Evolutionary conservation across 2,797 vertebrate genomes (phyloP), one percentile per base, ranked within the genome.

Genomic region (Acanthurus lineatus): DNA sequence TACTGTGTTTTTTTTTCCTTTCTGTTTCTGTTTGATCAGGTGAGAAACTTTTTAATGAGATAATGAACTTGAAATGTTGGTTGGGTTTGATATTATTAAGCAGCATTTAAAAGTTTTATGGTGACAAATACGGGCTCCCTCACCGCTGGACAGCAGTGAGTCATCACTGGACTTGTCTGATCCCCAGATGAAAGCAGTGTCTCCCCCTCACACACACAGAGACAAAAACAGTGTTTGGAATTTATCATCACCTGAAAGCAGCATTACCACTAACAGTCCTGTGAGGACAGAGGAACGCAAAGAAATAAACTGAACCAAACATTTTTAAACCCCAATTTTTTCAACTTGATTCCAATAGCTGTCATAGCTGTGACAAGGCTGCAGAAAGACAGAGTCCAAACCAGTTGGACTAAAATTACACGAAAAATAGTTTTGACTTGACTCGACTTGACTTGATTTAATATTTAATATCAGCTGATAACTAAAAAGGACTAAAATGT

Each of bases 111-210:
- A 44, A 40, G 53, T 57, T 35, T 49, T 15, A 32, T 44, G 20
- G 22, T 19, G 6, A 65, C 40, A 69, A 77, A 57, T 47, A 38
- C 8, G 40, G 28, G 20, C 22, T 63, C 17, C 63, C 44, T 62
- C 3, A 16, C 25, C 16, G 28, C 0, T 38, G 19, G 22, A 60
- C 5, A 42, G 17, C 35, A 28, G 42, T 40, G 52, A 57, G 28
- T 48, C 16, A 40, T 44, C 35, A 45, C 35, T 52, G 49, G 48
- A 69, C 32, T 45, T 53, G 16, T 76, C 65, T 69, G 49, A 38
- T 25, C 32, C 25, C 10, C 20, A 49, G 32, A 58, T 19, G 59
- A 44, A 45, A 58, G 53, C n/a, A 28, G 16, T 45, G 45, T 0
- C 5, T 15, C 3, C 16, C 4, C 6, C 20, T 66, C 22, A 20